Base-by-base conservation (phyloP, 2,888 invertebrate genomes). In the Allacma fusca region DNA sequence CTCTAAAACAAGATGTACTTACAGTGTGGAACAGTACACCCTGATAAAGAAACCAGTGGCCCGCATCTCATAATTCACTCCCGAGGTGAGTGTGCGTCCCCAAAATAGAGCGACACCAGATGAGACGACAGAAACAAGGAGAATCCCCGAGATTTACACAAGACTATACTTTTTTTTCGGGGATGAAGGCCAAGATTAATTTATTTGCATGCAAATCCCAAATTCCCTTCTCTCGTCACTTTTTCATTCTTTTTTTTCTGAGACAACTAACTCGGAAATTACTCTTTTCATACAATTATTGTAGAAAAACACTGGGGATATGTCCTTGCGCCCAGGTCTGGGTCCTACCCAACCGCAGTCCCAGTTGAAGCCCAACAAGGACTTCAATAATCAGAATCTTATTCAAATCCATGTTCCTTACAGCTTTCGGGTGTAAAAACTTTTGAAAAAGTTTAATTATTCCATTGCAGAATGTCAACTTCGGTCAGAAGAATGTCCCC, bases 161-260 rank as follows among this genome's bases (percentile, higher is more conserved):
- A n/a, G 50, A 50, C 5, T 34, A 50, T 50, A 50, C 19, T 12
- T 16, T 9, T n/a, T 50, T 9, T n/a, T 50, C 19, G 50, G 19
- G 50, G 50, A 50, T 50, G 50, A 62, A 62, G 62, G 29, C 65
- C 26, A 65, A 65, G 65, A 65, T 65, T 13, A 65, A 65, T 65
- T 65, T 65, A 65, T 65, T 65, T 65, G 29, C 65, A 65, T 65
- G 65, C 28, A 65, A 65, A 65, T 28, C 65, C 65, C 65, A 26
- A 28, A 65, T 26, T 65, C 65, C 65, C 65, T 9, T 4, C 28
- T 65, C 65, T 65, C 65, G 65, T 65, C 65, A 65, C 28, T 28
- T 65, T 65, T 28, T 65, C 28, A 65, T 65, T 65, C 26, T 28
- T 29, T 26, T 19, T 29, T 65, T 24, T 65, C 5, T 23, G 2